These are phyloP conservation scores for Morphnarchus princeps DNA, from an alignment of 2,113 vertebrate genomes.

Conservation along the genomic window DNA sequence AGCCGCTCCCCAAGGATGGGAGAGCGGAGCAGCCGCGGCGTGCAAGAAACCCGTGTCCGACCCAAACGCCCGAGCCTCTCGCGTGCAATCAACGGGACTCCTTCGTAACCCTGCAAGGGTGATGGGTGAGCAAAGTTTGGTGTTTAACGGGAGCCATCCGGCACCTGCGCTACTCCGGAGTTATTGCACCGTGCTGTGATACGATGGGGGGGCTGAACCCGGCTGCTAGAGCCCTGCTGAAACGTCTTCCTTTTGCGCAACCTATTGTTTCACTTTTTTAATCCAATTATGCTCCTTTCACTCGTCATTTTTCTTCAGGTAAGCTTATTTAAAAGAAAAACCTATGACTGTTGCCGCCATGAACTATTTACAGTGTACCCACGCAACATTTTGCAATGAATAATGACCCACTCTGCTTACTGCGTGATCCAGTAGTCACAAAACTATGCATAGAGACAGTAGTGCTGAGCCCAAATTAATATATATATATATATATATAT, in stretches of 20 bases:
- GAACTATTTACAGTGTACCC: not conserved
- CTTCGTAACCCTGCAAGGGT: not conserved
- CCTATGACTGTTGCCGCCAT: not conserved
- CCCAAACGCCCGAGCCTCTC: accelerated
- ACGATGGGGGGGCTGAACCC: accelerated
- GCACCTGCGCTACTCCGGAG: not conserved
- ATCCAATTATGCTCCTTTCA: not conserved
- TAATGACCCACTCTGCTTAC: not conserved
- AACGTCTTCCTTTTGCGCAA: not conserved
- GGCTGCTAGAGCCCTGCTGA: not conserved
- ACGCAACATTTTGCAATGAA: not conserved
- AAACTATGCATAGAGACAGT: not conserved
- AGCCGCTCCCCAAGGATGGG: not conserved
- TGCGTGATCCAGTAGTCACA: not conserved
- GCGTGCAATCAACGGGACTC: accelerated
- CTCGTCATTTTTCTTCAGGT: not conserved
- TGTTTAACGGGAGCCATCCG: not conserved
- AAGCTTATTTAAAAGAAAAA: not conserved
- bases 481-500: too few relatives aligned
- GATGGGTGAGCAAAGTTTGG: not conserved
- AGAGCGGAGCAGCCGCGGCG: not conserved
- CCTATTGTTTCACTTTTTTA: not conserved
- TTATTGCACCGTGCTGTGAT: not conserved
- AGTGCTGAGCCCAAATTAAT: not conserved
- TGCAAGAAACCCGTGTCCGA: accelerated